These are phyloP conservation scores for Drosophila orosa DNA, from an alignment of 1,140 invertebrate genomes.

Conservation along the genomic window DNA sequence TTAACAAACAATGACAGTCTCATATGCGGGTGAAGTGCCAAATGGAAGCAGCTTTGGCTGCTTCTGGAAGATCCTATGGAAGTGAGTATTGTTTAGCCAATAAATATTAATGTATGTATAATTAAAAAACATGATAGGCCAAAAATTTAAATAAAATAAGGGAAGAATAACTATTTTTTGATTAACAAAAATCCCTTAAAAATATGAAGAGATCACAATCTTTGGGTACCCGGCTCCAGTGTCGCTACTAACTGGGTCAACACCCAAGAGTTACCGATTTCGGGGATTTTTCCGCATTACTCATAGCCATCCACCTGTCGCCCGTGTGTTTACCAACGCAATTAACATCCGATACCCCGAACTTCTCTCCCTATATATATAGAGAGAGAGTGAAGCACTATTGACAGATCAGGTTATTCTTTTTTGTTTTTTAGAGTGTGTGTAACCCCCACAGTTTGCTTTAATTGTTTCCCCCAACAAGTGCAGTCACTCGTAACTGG, in stretches of 20 bases:
- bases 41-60: slow-evolving; percentile 95
- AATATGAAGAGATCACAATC: background rate
- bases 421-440: slow-evolving; percentile 31
- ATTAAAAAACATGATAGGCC: background rate
- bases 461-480: slow-evolving; percentile 64
- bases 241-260: slow-evolving; percentile 45
- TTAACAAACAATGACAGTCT: slow-evolving; percentile 89
- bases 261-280: slow-evolving; percentile 16
- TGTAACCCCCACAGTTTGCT: slow-evolving; percentile 36
- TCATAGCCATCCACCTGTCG: slow-evolving; percentile 59
- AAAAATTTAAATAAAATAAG: too few species aligned
- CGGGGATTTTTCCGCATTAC: slow-evolving; percentile 58
- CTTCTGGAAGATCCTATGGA: slow-evolving; percentile 93
- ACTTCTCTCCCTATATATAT: slow-evolving; percentile 6
- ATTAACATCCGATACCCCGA: slow-evolving; percentile 63
- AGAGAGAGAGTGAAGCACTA: slow-evolving; percentile 13
- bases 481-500: slow-evolving; percentile 73
- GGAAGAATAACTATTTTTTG: background rate
- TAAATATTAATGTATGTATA: background rate
- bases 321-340: slow-evolving; percentile 55
- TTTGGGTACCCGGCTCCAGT: background rate
- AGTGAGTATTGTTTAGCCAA: slow-evolving; percentile 87
- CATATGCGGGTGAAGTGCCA: slow-evolving; percentile 94
- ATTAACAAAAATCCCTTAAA: background rate
- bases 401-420: slow-evolving; percentile 18